Percentiles rank a stretch among this genome's conserved stretches.
phyloP scores from a whole-genome alignment of 2,113 vertebrate genomes.

The Brienomyrus brachyistius region DNA sequence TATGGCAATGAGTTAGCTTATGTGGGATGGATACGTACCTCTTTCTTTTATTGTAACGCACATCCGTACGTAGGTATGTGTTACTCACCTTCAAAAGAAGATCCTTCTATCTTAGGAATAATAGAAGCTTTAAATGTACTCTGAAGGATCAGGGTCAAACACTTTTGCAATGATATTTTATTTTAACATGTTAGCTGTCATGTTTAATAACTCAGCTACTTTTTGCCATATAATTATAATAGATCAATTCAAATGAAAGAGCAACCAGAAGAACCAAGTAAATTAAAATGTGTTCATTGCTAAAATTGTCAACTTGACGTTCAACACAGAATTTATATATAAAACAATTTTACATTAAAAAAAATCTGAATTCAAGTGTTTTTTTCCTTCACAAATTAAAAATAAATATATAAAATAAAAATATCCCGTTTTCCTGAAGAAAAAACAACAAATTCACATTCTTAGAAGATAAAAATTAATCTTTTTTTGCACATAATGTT shows the following conservation, averaged over 20 bases:
- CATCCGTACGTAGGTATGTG: background rate
- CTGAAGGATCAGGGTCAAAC: background rate
- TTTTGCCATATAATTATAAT: background rate
- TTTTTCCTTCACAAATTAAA: background rate
- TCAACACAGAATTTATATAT: no score
- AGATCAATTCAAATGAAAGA: background rate
- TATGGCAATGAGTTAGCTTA: no score
- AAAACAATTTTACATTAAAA: background rate
- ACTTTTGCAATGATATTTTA: no score
- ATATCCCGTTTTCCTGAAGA: background rate
- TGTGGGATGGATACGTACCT: no score
- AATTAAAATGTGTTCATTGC: background rate
- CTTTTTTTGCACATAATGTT: no score
- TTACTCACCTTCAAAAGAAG: background rate
- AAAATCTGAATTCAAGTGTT: slow-evolving; percentile 17
- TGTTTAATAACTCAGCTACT: background rate
- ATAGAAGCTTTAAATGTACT: background rate
- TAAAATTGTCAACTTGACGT: background rate
- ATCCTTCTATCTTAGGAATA: background rate
- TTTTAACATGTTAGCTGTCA: background rate
- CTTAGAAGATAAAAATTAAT: background rate
- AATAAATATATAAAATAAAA: slow-evolving; percentile 3
- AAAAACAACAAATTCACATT: background rate
- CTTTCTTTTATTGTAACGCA: no score
- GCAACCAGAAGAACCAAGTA: background rate